phyloP scores from a whole-genome alignment of 2,797 vertebrate species.

The Toxotes lorentzi region DNA sequence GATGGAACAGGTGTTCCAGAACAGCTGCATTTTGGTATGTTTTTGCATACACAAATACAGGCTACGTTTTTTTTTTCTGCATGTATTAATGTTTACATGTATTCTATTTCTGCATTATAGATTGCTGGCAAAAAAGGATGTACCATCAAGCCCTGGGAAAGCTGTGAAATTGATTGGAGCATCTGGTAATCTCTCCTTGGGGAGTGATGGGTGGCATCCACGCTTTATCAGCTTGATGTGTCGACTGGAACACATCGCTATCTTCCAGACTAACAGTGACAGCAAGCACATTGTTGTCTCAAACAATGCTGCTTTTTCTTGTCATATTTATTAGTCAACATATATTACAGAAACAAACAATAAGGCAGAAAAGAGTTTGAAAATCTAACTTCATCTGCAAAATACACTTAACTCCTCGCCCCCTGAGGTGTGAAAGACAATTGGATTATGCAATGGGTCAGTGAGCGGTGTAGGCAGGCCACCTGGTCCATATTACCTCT shows the following conservation, averaged over 20 bases:
- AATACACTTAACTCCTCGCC: constrained; percentile 38
- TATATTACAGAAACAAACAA: constrained; percentile 26
- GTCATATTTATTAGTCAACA: constrained; percentile 28
- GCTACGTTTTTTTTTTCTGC: background rate
- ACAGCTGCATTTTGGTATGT: constrained; percentile 17
- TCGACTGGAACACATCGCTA: constrained; percentile 20
- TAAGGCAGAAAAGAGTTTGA: constrained; percentile 4
- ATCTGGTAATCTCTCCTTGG: constrained; percentile 60
- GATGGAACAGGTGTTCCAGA: constrained; percentile 41
- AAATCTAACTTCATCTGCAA: constrained; percentile 33
- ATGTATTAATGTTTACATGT: constrained; percentile 19
- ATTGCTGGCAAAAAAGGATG: constrained; percentile 43
- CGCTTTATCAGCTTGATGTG: constrained; percentile 59
- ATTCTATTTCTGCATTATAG: constrained; percentile 19
- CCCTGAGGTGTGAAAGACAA: constrained; percentile 63
- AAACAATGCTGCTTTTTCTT: constrained; percentile 25
- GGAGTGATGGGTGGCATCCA: constrained; percentile 47
- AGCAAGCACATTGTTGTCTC: constrained; percentile 32
- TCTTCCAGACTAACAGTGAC: constrained; percentile 37
- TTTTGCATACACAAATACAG: constrained; percentile 7
- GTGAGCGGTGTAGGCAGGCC: constrained; percentile 57
- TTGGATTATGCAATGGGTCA: constrained; percentile 64
- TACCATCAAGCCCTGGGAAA: constrained; percentile 47
- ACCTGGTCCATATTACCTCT: constrained; percentile 70
- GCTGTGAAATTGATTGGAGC: constrained; percentile 54